These are phyloP conservation scores for Helicoverpa armigera DNA, from an alignment of 1,140 invertebrate genomes.

Conservation along the genomic window DNA sequence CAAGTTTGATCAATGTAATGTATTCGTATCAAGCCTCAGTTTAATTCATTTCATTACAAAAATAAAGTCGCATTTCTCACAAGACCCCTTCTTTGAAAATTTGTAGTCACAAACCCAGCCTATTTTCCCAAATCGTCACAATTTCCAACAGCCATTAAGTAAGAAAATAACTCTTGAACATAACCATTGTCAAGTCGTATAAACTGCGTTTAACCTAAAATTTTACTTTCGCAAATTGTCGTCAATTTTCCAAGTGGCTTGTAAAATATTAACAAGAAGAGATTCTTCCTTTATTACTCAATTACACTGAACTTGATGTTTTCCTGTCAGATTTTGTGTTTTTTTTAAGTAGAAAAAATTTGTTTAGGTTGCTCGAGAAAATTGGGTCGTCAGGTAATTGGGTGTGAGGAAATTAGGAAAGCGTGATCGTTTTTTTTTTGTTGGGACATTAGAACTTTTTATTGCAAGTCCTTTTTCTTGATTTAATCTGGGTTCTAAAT, in stretches of 20 bases:
- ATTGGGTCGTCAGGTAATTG: background rate
- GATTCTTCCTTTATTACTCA: background rate
- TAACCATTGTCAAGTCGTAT: background rate
- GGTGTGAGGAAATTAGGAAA: no score
- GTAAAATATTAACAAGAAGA: background rate
- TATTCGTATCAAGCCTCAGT: no score
- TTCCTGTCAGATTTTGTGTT: background rate
- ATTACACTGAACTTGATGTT: slow-evolving; percentile 7
- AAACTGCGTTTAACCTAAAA: background rate
- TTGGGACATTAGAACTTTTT: no score
- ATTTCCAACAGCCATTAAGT: background rate
- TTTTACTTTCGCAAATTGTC: background rate
- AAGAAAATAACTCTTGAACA: background rate
- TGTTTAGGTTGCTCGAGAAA: background rate
- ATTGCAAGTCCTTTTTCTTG: no score
- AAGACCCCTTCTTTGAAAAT: no score
- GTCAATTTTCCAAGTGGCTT: background rate
- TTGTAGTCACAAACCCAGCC: no score
- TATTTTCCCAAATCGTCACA: no score
- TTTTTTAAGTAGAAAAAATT: background rate
- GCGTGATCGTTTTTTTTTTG: no score
- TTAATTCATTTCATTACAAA: no score
- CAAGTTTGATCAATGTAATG: no score
- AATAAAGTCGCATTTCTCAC: no score
- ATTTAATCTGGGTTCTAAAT: no score